phyloP scores from a whole-genome alignment of 2,113 vertebrate genomes.

The Lichenostomus cassidix region DNA sequence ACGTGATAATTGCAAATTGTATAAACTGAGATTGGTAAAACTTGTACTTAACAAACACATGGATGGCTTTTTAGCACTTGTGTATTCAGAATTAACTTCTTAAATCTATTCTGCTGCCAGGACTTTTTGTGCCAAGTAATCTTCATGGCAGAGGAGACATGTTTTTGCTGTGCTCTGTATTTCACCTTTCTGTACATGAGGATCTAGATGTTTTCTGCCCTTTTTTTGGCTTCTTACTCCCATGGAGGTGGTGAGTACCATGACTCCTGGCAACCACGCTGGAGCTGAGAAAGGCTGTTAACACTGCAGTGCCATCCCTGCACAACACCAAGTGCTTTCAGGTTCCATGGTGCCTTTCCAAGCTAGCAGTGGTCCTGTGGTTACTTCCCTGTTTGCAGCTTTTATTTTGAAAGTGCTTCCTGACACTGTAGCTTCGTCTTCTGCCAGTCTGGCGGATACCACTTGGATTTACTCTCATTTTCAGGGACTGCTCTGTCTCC shows the following conservation, averaged over 20 bases:
- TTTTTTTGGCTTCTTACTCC: neutral
- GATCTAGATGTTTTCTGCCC: neutral
- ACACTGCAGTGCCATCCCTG: neutral
- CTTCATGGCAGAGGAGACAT: neutral
- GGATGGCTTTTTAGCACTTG: neutral
- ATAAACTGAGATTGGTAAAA: neutral
- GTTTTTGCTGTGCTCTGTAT: neutral
- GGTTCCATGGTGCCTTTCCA: neutral
- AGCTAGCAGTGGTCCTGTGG: neutral
- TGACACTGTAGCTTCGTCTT: neutral
- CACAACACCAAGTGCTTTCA: accelerated
- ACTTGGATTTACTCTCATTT: conserved; percentile 44
- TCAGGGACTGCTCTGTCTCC: conserved; percentile 49
- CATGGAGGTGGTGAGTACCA: neutral
- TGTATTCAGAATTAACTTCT: neutral
- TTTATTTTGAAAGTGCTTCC: conserved; percentile 24
- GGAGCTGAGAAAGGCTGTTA: neutral
- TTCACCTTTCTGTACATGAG: neutral
- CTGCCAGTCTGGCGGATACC: conserved; percentile 18
- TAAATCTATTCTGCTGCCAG: neutral
- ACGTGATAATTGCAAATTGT: neutral
- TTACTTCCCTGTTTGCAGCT: neutral
- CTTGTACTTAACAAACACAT: neutral
- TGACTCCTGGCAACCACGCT: neutral
- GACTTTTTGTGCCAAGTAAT: neutral